Evolutionary conservation across 1,140 invertebrate genomes (phyloP).

Genomic region (Philopotamus ludificatus): DNA sequence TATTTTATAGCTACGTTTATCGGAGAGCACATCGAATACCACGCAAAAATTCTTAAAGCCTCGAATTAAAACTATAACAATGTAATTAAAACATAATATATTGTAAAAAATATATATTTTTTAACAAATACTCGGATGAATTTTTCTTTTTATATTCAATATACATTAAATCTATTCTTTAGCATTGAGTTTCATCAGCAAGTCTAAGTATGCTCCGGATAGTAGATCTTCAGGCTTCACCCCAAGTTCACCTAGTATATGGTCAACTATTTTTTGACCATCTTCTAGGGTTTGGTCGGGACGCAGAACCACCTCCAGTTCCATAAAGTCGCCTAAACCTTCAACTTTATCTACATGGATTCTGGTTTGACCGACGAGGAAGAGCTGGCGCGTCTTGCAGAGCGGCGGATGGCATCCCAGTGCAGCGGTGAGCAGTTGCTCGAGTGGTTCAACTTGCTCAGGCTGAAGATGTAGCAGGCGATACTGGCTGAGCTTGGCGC

Average conservation of each 20-base stretch:
- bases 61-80: slow-evolving; percentile 36
- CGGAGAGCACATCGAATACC: slow-evolving; percentile 89
- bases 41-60: slow-evolving; percentile 69
- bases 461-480: slow-evolving; percentile 45
- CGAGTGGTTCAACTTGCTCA: slow-evolving; percentile 46
- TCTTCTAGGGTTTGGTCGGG: slow-evolving; percentile 67
- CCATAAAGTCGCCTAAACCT: slow-evolving; percentile 77
- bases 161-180: not conserved
- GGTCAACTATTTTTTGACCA: slow-evolving; percentile 69
- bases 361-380: slow-evolving; percentile 79
- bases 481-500: slow-evolving; percentile 49
- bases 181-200: slow-evolving; percentile 31
- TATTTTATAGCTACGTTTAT: slow-evolving; percentile 94
- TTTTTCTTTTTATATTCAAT: not conserved
- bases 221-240: slow-evolving; percentile 70
- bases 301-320: slow-evolving; percentile 79
- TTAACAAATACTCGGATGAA: not conserved
- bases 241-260: slow-evolving; percentile 68
- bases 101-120: not conserved
- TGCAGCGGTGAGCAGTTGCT: slow-evolving; percentile 41
- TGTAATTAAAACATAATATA: slow-evolving; percentile 1
- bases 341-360: slow-evolving; percentile 86
- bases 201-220: slow-evolving; percentile 75
- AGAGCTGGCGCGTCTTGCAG: slow-evolving; percentile 64
- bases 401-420: slow-evolving; percentile 62